These are phyloP conservation scores for Phania funesta DNA, from an alignment of 2,888 invertebrate genomes.

Conservation along the genomic window DNA sequence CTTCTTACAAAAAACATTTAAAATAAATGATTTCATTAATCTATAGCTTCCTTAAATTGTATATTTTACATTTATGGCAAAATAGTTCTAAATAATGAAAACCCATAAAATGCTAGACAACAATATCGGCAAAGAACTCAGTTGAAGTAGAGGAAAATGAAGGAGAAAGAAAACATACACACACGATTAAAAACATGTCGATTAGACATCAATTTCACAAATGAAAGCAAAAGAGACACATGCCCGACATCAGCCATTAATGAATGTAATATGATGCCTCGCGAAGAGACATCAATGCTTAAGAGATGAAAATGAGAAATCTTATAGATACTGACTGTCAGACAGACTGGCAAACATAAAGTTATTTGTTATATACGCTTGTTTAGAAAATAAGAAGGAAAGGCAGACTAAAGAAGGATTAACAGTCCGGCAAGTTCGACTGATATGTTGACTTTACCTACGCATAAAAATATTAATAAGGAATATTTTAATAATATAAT, in stretches of 20 bases:
- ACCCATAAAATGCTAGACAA: constrained; percentile 63
- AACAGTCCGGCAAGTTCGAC: neutral
- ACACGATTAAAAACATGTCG: constrained; percentile 77
- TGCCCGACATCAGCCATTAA: constrained; percentile 61
- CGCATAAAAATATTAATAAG: neutral
- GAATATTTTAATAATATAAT: no score
- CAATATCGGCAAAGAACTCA: constrained; percentile 29
- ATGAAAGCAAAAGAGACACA: constrained; percentile 61
- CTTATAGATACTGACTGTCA: constrained; percentile 42
- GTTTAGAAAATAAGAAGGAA: neutral
- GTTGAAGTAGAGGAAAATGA: neutral
- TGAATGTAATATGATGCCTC: constrained; percentile 61
- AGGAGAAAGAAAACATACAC: constrained; percentile 63
- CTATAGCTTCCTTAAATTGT: constrained; percentile 62
- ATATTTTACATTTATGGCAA: constrained; percentile 56
- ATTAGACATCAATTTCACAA: constrained; percentile 76
- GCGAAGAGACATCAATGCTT: constrained; percentile 30
- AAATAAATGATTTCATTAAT: constrained; percentile 66
- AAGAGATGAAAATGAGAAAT: constrained; percentile 41
- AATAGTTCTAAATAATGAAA: constrained; percentile 56
- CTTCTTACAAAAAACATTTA: constrained; percentile 25
- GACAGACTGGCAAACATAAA: constrained; percentile 24
- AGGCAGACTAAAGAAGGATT: neutral
- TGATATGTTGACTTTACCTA: neutral
- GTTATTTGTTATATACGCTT: neutral